Base-by-base conservation (phyloP, 2,888 invertebrate genomes). In the Pristionchus entomophagus region DNA sequence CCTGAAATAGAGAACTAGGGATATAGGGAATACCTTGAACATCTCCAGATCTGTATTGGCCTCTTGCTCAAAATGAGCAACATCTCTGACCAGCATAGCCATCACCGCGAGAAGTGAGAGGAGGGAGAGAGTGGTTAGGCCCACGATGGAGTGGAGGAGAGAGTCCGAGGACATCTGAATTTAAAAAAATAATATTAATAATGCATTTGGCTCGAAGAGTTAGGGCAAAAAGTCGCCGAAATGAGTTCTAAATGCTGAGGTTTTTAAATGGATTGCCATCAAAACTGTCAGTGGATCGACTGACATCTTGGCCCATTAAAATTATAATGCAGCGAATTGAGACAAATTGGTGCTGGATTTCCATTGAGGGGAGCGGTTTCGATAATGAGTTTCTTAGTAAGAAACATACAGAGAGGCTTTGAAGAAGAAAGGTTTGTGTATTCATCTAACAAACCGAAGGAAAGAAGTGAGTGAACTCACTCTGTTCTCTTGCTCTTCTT, bases 41-140 rank as follows among this genome's bases (percentile, higher is more conserved):
- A 69, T 17, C 3, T 32, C 1, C 5, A 69, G 69, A 69, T 69
- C 38, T 22, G 22, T 38, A 6, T 22, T 3, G 1, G 38, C 69
- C 8, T 35, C 69, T n/a, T 69, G 17, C 69, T 69, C 69, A 29
- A 69, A 69, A 22, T 69, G 69, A 38, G 69, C 69, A 29, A 69
- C 69, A 10, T 69, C 69, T 32, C 38, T 29, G 17, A 22, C 69
- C 22, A 69, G 17, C 69, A 69, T 38, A 2, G 12, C 19, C 38
- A 69, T 0, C 17, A 69, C 69, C 38, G 41, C 35, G 35, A 69
- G 38, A 8, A 69, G 69, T 22, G 32, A 69, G 22, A 69, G 41
- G 1, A 69, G 69, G 10, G 69, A 69, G 19, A 69, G n/a, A 6
- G 69, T 38, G 4, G 69, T 41, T 6, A 69, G 32, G 19, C 69